Base-by-base conservation (phyloP, 2,888 invertebrate genomes). In the Pomacea canaliculata region DNA sequence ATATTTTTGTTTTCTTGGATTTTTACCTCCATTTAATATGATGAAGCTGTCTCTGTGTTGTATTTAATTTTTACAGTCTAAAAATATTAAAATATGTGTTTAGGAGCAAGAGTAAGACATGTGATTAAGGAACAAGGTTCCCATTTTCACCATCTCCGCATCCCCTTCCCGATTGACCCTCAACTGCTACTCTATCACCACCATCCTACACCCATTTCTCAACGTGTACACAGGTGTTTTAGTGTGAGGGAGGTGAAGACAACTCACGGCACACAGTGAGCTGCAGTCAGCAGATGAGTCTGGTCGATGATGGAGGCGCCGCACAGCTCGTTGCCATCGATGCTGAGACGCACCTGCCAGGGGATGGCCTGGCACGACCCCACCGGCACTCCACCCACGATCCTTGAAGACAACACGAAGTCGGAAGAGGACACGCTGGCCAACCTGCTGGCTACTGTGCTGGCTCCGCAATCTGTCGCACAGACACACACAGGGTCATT, bases 381-480 rank as follows among this genome's bases (percentile, higher is more conserved):
- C 4, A 77, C 66, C 1, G 63, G 56, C 12, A 60, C 59, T 2
- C 79, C 79, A 9, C 79, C 90, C 92, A 84, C 78, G 56, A 81
- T 75, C 23, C 81, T 70, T 5, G 76, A n/a, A 1, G 46, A 68
- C 48, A 68, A 23, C 23, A 79, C 67, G 16, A 76, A 46, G 4
- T 37, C 23, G 7, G 75, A 48, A 12, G 23, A 9, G 13, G 51
- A 59, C 68, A 37, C 68, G 9, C 1, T 1, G 10, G 9, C 5
- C 3, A 68, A 37, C 5, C 68, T 23, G 48, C 37, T 68, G 10
- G 68, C 9, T 16, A 37, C 13, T 46, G 68, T 46, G 48, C 68
- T 68, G 68, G 12, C 9, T 27, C 68, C 68, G 37, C 68, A 68
- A n/a, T 23, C 68, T 68, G 48, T 4, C 7, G 27, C 23, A 27